phyloP scores from a whole-genome alignment of 1,140 invertebrate species.

The Lasioglossum baleicum region DNA sequence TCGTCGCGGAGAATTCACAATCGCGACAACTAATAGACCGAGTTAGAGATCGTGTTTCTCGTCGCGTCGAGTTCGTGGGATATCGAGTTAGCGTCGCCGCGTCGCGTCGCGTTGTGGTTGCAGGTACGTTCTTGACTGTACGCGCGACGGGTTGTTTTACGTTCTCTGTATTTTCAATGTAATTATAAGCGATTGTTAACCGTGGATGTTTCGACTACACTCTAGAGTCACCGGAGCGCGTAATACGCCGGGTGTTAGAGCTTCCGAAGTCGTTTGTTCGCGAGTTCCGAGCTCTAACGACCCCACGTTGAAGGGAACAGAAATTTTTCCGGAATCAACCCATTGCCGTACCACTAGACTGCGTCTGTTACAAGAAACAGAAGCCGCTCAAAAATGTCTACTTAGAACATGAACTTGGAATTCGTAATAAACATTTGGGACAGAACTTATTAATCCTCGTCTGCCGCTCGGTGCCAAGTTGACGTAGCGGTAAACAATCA shows the following conservation, averaged over 20 bases:
- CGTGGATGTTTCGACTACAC: not conserved
- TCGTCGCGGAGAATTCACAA: not conserved
- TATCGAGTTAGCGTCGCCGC: not conserved
- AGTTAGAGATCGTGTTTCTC: not conserved
- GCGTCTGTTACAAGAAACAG: too few relatives aligned
- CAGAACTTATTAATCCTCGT: too few relatives aligned
- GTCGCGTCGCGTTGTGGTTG: not conserved
- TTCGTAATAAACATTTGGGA: too few relatives aligned
- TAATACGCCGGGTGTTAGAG: not conserved
- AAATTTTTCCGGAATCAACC: too few relatives aligned
- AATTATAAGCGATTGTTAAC: constrained; percentile 3
- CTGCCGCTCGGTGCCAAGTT: too few relatives aligned
- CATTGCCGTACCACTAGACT: too few relatives aligned
- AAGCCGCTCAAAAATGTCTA: too few relatives aligned
- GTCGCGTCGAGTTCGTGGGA: not conserved
- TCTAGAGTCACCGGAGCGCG: not conserved
- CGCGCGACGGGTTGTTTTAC: not conserved
- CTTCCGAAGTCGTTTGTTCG: constrained; percentile 5
- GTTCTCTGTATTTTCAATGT: not conserved
- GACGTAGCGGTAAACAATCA: too few relatives aligned
- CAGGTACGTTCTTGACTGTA: not conserved
- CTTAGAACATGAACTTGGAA: too few relatives aligned
- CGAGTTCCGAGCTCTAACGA: too few relatives aligned
- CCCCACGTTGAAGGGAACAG: too few relatives aligned
- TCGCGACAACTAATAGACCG: too few relatives aligned